Evolutionary conservation across 2,888 invertebrate genomes (phyloP).

Genomic region (Formica aserva): DNA sequence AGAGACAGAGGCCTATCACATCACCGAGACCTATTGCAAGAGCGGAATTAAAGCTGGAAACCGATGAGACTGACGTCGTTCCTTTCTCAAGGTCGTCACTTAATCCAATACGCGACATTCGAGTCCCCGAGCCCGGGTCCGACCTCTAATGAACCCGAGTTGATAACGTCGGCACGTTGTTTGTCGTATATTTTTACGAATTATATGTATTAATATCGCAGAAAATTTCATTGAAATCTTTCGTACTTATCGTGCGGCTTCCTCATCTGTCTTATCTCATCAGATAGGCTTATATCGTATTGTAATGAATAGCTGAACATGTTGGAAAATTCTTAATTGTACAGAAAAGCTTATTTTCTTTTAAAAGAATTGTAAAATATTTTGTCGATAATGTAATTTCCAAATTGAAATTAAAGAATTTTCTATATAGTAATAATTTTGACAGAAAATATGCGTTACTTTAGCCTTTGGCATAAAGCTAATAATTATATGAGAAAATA

Average conservation of each 20-base stretch:
- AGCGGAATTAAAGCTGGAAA: too few species aligned
- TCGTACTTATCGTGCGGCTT: neutral
- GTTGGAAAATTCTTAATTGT: neutral
- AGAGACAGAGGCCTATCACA: too few species aligned
- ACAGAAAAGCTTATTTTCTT: neutral
- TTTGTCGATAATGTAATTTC: neutral
- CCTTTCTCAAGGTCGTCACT: constrained; percentile 68
- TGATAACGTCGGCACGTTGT: constrained; percentile 25
- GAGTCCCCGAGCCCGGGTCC: constrained; percentile 47
- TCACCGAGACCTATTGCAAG: too few species aligned
- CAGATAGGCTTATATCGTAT: neutral
- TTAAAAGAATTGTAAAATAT: neutral
- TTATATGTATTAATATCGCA: neutral
- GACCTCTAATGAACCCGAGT: constrained; percentile 22
- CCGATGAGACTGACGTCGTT: too few species aligned
- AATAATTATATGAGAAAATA: neutral
- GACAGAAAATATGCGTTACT: neutral
- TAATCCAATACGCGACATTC: constrained; percentile 70
- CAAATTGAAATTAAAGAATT: neutral
- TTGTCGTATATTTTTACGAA: neutral
- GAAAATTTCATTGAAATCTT: neutral
- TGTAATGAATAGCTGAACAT: neutral
- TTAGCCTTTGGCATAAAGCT: neutral
- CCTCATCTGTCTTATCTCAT: neutral
- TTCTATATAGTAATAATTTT: neutral